A percentile compares a stretch with the other conserved stretches of the same genome.
These are phyloP conservation scores for Ailurus styani DNA, from an alignment of 2,113 vertebrate genomes.

Conservation along the genomic window DNA sequence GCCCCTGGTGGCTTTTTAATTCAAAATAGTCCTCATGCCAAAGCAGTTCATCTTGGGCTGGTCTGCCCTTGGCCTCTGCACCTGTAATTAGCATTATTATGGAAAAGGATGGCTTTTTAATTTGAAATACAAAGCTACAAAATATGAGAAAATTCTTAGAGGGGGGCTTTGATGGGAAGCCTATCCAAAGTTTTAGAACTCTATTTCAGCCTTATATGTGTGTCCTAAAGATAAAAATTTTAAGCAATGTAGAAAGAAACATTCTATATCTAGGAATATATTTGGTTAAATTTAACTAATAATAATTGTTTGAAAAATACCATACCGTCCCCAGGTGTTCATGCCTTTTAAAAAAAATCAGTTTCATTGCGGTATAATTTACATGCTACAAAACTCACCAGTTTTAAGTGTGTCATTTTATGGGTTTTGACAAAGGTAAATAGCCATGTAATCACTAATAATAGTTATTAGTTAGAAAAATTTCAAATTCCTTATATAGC, in stretches of 20 bases:
- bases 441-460: neutral
- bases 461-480: neutral
- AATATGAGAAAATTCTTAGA: neutral
- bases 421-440: neutral
- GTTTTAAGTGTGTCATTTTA: neutral
- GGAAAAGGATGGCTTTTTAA: neutral
- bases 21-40: neutral
- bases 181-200: neutral
- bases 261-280: neutral
- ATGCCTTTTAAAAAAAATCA: neutral
- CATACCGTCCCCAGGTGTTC: neutral
- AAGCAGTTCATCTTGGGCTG: neutral
- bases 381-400: neutral
- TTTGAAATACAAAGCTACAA: neutral
- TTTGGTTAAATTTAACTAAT: neutral
- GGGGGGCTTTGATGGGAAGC: neutral
- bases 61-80: neutral
- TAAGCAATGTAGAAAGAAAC: neutral
- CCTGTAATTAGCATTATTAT: neutral
- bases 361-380: neutral
- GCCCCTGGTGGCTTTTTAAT: neutral
- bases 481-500: neutral
- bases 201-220: neutral
- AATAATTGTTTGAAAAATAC: neutral
- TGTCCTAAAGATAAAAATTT: neutral